Base-by-base conservation (phyloP, 2,888 invertebrate species). In the Brachyopa scutellaris region DNA sequence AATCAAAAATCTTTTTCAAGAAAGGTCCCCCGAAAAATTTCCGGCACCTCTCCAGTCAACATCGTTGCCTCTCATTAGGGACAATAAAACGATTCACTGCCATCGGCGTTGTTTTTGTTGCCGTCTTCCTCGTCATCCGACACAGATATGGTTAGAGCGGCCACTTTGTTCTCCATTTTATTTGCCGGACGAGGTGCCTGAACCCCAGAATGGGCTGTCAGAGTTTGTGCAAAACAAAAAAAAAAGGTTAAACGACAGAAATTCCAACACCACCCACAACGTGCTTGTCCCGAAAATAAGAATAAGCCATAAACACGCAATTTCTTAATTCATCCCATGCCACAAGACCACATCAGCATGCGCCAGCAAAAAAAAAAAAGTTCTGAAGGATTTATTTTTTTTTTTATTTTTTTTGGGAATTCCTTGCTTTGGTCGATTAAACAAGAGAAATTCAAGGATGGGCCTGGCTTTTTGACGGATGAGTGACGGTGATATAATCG, bases 271-370 rank as follows among this genome's bases (percentile, higher is more conserved):
- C 36, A 59, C 57, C 69, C 49, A 59, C 49, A 21, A 19, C 47
- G 49, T 53, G 66, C 40, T 21, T 26, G 47, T 36, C 36, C 15
- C 15, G 13, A 49, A 38, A 51, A 19, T n/a, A n/a, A n/a, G n/a
- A n/a, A n/a, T n/a, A 33, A 57, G 26, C 49, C 36, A 47, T 69
- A 69, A 59, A 49, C 57, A 69, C 69, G 69, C 69, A 69, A 69
- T 69, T 59, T 57, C 36, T 49, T 57, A 69, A 57, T 57, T 57
- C 69, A 55, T 69, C 23, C 38, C 23, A 11, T 17, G 15, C 26
- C 33, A 51, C 0, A n/a, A n/a, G n/a, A n/a, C n/a, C n/a, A n/a
- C n/a, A n/a, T n/a, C 19, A 17, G 1, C 19, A 19, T 26, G 11
- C 19, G 26, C n/a, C 15, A 6, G 5, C 8, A 6, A 2, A 11